These are phyloP conservation scores for Quadroppia sp. DNA, from an alignment of 2,888 invertebrate genomes.

Conservation along the genomic window DNA sequence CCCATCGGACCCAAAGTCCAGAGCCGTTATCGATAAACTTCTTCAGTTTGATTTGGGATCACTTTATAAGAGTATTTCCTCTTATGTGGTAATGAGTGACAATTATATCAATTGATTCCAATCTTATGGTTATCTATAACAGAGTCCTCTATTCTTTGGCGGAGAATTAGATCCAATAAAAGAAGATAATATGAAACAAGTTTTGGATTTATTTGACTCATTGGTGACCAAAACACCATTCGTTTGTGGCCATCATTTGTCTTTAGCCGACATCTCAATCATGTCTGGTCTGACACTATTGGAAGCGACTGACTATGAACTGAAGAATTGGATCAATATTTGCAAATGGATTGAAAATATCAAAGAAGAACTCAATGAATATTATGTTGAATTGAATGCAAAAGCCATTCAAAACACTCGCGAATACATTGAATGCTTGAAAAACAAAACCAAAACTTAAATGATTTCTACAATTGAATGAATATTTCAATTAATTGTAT, in stretches of 20 bases:
- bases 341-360: constrained; percentile 43
- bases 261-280: constrained; percentile 71
- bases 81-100: constrained; percentile 61
- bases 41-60: constrained; percentile 59
- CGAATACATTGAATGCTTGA: constrained; percentile 34
- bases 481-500: not conserved
- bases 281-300: constrained; percentile 66
- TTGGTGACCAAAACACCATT: not conserved
- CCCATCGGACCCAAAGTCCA: constrained; percentile 64
- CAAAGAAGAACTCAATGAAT: constrained; percentile 43
- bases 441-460: not conserved
- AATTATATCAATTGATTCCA: not conserved
- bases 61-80: constrained; percentile 65
- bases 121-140: constrained; percentile 57
- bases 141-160: constrained; percentile 5
- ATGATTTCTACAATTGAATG: not conserved
- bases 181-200: not conserved
- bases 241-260: constrained; percentile 56
- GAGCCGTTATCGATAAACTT: constrained; percentile 69
- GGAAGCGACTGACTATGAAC: constrained; percentile 55
- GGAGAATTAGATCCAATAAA: not conserved
- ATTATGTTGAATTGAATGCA: constrained; percentile 45
- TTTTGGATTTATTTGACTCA: constrained; percentile 18
- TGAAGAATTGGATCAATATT: constrained; percentile 36
- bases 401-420: constrained; percentile 37